A percentile compares a stretch with the other conserved stretches of the same genome.
These are phyloP conservation scores for Perizoma flavofasciatum DNA, from an alignment of 2,888 invertebrate genomes.

Conservation along the genomic window DNA sequence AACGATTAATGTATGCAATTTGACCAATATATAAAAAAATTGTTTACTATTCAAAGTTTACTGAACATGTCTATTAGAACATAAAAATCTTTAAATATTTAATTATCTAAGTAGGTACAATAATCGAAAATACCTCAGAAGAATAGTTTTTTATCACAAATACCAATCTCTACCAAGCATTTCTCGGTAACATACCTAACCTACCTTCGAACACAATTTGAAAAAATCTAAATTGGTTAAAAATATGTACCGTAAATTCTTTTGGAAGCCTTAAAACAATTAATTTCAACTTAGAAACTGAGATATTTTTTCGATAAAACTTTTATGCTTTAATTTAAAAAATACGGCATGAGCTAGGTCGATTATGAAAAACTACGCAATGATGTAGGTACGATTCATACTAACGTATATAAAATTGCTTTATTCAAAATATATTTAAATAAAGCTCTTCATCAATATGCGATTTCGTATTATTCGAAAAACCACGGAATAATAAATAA, in stretches of 20 bases:
- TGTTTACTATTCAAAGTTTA: too few species aligned
- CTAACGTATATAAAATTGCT: too few species aligned
- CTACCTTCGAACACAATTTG: constrained; percentile 34
- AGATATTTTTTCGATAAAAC: constrained; percentile 18
- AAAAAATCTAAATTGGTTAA: constrained; percentile 39
- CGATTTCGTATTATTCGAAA: too few species aligned
- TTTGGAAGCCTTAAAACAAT: constrained; percentile 23
- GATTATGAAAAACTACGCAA: too few species aligned
- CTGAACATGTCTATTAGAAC: background rate
- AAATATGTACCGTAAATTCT: constrained; percentile 27
- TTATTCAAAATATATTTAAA: too few species aligned
- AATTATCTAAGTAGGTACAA: constrained; percentile 5
- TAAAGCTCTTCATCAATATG: too few species aligned
- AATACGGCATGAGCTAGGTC: too few species aligned
- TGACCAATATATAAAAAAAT: too few species aligned
- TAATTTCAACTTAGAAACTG: constrained; percentile 19
- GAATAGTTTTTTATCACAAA: constrained; percentile 33
- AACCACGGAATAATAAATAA: too few species aligned
- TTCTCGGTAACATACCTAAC: constrained; percentile 37
- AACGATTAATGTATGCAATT: too few species aligned
- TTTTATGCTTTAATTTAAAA: constrained; percentile 1
- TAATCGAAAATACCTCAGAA: constrained; percentile 23
- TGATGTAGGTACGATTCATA: too few species aligned
- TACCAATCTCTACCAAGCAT: constrained; percentile 34
- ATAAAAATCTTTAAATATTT: constrained; percentile 22